A percentile compares a stretch with the other conserved stretches of the same genome.
Evolutionary conservation across 2,888 invertebrate genomes (phyloP).

Genomic region (Nomada ferruginata): DNA sequence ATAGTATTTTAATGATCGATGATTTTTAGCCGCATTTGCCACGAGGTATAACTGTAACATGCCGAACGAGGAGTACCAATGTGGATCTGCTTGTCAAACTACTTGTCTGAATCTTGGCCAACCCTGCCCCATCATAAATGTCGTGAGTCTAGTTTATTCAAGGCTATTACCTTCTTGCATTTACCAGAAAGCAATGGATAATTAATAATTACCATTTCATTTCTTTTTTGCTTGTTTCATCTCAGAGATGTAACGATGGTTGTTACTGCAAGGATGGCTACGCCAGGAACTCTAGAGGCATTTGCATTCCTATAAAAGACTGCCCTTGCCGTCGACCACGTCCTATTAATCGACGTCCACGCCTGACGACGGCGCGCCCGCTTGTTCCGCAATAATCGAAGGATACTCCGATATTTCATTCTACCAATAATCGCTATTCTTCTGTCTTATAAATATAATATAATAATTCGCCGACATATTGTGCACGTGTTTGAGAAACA

Average conservation of each 20-base stretch:
- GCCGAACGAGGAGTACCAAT: conserved; percentile 45
- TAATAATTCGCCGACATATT: too few species aligned
- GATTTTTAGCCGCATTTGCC: conserved; percentile 18
- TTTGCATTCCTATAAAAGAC: conserved; percentile 10
- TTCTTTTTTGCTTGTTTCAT: not conserved
- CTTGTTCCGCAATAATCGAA: too few species aligned
- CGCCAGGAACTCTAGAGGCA: conserved; percentile 15
- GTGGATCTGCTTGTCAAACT: conserved; percentile 60
- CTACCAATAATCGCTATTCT: too few species aligned
- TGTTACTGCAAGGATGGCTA: conserved; percentile 54
- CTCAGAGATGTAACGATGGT: conserved; percentile 52
- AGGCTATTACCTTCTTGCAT: too few species aligned
- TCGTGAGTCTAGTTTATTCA: conserved; percentile 35
- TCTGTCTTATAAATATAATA: too few species aligned
- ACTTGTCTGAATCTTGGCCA: conserved; percentile 22
- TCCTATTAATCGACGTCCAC: too few species aligned
- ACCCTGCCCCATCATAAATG: conserved; percentile 31
- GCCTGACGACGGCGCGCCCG: too few species aligned
- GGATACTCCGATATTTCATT: too few species aligned
- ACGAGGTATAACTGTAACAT: not conserved
- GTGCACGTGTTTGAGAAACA: too few species aligned
- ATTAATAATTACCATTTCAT: not conserved
- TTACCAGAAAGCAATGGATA: too few species aligned
- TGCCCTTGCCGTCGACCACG: conserved; percentile 2
- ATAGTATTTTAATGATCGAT: not conserved